Evolutionary conservation across 1,140 invertebrate species (phyloP).

Genomic region (Drosophila orena): DNA sequence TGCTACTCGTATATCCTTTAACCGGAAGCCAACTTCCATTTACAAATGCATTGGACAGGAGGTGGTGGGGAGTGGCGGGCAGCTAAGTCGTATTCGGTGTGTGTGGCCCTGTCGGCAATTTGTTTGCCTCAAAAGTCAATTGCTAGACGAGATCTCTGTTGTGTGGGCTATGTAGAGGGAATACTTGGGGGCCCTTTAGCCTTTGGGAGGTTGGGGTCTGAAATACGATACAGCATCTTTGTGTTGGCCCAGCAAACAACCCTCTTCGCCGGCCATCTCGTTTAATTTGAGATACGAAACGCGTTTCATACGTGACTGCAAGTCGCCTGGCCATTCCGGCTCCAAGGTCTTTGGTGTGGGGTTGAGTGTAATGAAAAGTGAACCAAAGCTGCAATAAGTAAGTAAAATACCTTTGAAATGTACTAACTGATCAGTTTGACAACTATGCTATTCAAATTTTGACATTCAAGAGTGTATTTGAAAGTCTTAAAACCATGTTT

Average conservation of each 20-base stretch:
- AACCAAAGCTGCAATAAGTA: background rate
- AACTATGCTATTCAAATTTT: background rate
- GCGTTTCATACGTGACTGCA: conserved; percentile 44
- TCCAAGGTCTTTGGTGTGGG: background rate
- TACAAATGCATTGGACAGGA: conserved; percentile 49
- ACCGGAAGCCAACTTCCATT: conserved; percentile 77
- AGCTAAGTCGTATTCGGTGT: conserved; percentile 17
- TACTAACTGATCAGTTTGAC: background rate
- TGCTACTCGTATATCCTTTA: conserved; percentile 73
- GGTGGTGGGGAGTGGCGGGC: background rate
- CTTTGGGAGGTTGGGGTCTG: conserved; percentile 24
- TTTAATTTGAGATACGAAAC: conserved; percentile 35
- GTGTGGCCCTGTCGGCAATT: conserved; percentile 71
- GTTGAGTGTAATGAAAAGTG: conserved; percentile 2
- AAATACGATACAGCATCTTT: conserved; percentile 70
- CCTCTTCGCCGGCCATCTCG: conserved; percentile 33
- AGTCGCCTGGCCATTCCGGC: background rate
- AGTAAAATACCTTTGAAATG: too few species aligned
- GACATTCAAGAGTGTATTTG: too few species aligned
- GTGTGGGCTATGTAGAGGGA: background rate
- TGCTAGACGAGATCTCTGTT: conserved; percentile 41
- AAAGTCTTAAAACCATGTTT: too few species aligned
- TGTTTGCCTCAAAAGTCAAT: conserved; percentile 69
- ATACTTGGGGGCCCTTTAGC: background rate
- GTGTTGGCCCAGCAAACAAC: conserved; percentile 48